Conservation (phyloP, 2,113 vertebrate species). For the Coryphaenoides rupestris region DNA sequence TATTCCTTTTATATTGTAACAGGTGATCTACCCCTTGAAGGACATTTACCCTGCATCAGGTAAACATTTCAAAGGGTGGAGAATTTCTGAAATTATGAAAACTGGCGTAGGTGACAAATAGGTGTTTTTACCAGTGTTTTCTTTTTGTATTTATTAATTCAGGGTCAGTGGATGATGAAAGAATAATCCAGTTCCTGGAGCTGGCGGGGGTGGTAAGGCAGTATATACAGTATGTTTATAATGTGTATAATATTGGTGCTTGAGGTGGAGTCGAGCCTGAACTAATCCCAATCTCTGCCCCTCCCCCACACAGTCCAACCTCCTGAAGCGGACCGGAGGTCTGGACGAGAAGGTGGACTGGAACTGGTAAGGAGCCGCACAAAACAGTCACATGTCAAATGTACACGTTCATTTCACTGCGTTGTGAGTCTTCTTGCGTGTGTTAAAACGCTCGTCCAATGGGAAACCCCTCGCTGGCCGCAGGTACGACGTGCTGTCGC, state of each 20-base stretch:
- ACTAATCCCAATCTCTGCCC: not conserved
- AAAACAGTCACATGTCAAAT: not conserved
- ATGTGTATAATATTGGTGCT: not conserved
- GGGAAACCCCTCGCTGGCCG: constrained; percentile 7
- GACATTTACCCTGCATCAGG: constrained; percentile 91
- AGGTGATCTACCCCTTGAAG: constrained; percentile 96
- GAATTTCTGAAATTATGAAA: not conserved
- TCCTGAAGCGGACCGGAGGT: constrained; percentile 83
- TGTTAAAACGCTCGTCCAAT: not conserved
- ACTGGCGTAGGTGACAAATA: not conserved
- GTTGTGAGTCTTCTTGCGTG: not conserved
- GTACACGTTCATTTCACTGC: not conserved
- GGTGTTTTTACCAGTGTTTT: no score
- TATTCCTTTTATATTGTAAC: constrained; percentile 7
- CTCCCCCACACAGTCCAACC: constrained; percentile 74
- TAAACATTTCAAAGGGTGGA: constrained; percentile 48
- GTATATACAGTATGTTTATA: no score
- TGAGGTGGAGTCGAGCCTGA: not conserved
- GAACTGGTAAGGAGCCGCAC: constrained; percentile 89
- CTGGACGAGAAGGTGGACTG: constrained; percentile 89
- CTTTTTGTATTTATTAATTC: constrained; percentile 8
- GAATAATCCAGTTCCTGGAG: constrained; percentile 86
- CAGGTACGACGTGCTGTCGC: constrained; percentile 94
- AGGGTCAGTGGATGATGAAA: constrained; percentile 89
- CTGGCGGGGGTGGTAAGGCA: constrained; percentile 86